phyloP scores from a whole-genome alignment of 2,113 vertebrate genomes.

The Pipa parva region DNA sequence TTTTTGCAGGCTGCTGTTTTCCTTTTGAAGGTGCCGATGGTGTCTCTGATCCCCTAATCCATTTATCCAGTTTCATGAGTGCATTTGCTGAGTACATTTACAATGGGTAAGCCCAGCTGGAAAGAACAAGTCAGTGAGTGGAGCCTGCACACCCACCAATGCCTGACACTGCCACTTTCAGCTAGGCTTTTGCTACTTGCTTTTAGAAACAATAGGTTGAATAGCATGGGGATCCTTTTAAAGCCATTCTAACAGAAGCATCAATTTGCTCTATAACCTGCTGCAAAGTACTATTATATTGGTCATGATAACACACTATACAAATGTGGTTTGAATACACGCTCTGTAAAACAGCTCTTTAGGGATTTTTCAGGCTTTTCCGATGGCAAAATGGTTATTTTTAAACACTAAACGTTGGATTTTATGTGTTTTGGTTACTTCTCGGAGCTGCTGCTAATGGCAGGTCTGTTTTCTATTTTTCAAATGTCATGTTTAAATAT shows the following conservation, averaged over 20 bases:
- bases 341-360: conserved; percentile 26
- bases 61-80: conserved; percentile 76
- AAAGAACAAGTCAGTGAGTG: conserved; percentile 64
- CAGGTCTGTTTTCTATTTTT: conserved; percentile 37
- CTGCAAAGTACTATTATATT: conserved; percentile 34
- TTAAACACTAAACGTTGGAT: conserved; percentile 33
- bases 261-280: conserved; percentile 13
- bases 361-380: conserved; percentile 15
- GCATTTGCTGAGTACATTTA: conserved; percentile 62
- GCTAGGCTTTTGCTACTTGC: conserved; percentile 52
- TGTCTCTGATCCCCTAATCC: conserved; percentile 76
- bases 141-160: conserved; percentile 62
- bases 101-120: conserved; percentile 69
- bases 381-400: conserved; percentile 43
- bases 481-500: conserved; percentile 61
- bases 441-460: not conserved
- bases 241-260: conserved; percentile 7
- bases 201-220: conserved; percentile 48
- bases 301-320: not conserved
- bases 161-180: conserved; percentile 56
- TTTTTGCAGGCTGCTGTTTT: conserved; percentile 66
- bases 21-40: conserved; percentile 68
- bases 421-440: not conserved
- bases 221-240: conserved; percentile 29
- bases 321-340: conserved; percentile 16